Percentiles rank a stretch among this genome's conserved stretches.
These are phyloP conservation scores for Bombus balteatus DNA, from an alignment of 1,140 invertebrate genomes.

Conservation along the genomic window DNA sequence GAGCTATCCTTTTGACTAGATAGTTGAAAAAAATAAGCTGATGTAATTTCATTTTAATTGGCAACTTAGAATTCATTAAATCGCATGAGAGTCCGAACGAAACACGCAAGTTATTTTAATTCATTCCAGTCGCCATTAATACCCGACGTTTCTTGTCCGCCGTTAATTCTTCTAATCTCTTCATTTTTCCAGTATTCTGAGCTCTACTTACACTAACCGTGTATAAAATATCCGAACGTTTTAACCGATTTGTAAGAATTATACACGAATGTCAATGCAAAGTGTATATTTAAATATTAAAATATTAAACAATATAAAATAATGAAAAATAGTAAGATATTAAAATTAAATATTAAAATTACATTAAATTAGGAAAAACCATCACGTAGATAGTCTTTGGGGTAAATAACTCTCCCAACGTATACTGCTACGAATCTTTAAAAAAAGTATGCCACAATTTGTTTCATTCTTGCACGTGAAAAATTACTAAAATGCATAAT, in stretches of 20 bases:
- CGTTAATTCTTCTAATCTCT: background rate
- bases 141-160: no score
- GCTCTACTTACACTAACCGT: background rate
- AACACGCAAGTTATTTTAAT: background rate
- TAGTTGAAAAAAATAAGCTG: background rate
- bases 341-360: no score
- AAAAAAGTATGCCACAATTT: no score
- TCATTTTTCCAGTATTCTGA: background rate
- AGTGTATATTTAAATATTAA: no score
- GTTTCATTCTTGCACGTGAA: no score
- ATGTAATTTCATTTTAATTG: conserved; percentile 15
- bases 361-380: no score
- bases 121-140: background rate
- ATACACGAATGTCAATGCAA: background rate
- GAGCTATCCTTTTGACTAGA: conserved; percentile 8
- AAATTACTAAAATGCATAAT: no score
- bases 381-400: no score
- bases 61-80: conserved; percentile 16
- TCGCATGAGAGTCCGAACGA: background rate
- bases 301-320: no score
- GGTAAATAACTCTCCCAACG: no score
- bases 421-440: no score
- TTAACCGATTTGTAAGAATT: background rate
- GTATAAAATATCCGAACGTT: background rate
- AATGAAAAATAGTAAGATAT: no score